Base-by-base conservation (phyloP, 2,113 vertebrate genomes). In the Oncorhynchus clarkii region DNA sequence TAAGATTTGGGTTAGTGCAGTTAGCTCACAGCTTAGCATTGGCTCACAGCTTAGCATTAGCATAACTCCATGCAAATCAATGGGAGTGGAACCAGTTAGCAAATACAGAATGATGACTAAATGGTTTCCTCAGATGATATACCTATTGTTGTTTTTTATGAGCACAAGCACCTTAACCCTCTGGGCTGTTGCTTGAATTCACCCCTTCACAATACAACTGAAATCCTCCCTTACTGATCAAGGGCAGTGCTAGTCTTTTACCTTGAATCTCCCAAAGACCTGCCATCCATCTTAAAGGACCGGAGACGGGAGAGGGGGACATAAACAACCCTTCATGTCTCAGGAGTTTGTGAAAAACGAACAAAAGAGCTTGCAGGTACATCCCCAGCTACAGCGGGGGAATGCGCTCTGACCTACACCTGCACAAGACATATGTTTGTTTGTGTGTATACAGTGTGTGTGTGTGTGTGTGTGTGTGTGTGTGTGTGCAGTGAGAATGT, bases 311-410 rank as follows among this genome's bases (percentile, higher is more conserved):
- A 86, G 84, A 88, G 85, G 86, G 86, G 85, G 16, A 54, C 86
- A 87, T 89, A 88, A 88, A 88, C 79, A 87, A 85, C 84, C 73
- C 82, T 84, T 86, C 76, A 78, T 80, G 83, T 86, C 86, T 88
- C 87, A 82, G 85, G 83, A 87, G 80, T 78, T 84, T 87, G 82
- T 88, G 86, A 90, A 90, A 91, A 88, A 89, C 88, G 86, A 89
- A 90, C 85, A 88, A 86, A 88, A 87, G 83, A 86, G 85, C 85
- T 90, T 75, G 80, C 85, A 88, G 82, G 87, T 89, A 91, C 88
- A 90, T 87, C 75, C 82, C 74, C 73, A 75, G 86, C 79, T 71
- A 82, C 82, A 84, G 87, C 86, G 74, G 69, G 81, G 87, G 86
- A 88, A 88, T 82, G 80, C 85, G 83, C 78, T 51, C 49, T 77